These are phyloP conservation scores for Hipparchia semele DNA, from an alignment of 2,888 invertebrate species.

Conservation along the genomic window DNA sequence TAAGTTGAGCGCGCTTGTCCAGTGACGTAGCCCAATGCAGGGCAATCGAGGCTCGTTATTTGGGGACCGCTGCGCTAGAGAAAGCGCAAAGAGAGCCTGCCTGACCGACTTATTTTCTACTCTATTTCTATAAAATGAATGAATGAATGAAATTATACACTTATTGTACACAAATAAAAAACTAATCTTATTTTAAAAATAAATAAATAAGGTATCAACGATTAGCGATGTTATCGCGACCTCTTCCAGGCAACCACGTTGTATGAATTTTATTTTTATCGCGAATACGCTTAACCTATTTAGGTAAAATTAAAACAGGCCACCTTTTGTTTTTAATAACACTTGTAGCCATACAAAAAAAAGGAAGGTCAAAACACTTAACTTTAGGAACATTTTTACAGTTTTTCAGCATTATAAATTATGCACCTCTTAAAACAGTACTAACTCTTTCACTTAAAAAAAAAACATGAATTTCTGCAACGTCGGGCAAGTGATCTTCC, in stretches of 20 bases:
- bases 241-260: no score
- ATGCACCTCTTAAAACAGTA: neutral
- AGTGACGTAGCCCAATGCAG: neutral
- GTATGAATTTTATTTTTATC: slow-evolving; percentile 18
- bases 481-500: no score
- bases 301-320: slow-evolving; percentile 12
- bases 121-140: slow-evolving; percentile 21
- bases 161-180: no score
- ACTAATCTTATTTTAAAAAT: no score
- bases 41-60: neutral
- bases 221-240: no score
- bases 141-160: no score
- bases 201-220: no score
- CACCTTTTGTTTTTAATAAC: slow-evolving; percentile 14
- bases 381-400: neutral
- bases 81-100: slow-evolving; percentile 51
- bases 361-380: slow-evolving; percentile 11
- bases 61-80: slow-evolving; percentile 53
- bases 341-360: slow-evolving; percentile 1
- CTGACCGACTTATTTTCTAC: slow-evolving; percentile 38
- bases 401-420: neutral
- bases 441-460: neutral
- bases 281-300: slow-evolving; percentile 16
- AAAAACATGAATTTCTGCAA: neutral
- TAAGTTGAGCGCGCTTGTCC: no score